Evolutionary conservation across 2,797 vertebrate genomes (phyloP), one percentile per base, ranked within the genome.

Genomic region (Argyrosomus regius): DNA sequence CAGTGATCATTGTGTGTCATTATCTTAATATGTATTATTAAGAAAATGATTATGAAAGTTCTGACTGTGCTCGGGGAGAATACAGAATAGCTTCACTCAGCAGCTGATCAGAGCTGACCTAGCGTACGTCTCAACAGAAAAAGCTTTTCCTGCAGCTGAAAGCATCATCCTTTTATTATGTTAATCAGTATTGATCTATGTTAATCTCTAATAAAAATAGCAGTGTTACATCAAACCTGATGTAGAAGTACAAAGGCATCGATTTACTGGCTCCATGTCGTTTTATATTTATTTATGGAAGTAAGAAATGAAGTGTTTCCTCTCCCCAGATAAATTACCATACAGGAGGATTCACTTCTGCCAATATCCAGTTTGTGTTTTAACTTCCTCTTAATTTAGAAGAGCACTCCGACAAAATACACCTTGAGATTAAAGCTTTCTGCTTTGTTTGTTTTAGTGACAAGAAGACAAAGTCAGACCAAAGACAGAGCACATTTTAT

Each of bases 191-290:
- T 12, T 59, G 57, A 68, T 9, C 28, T 68, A 64, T 57, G 68
- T n/a, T 59, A 60, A 63, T 69, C 63, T 67, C 2, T 24, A 4
- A 11, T 68, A 54, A 53, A 68, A 74, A 66, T 66, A 77, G 59
- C 49, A 68, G n/a, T 31, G 26, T 46, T 17, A 65, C 14, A 61
- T 45, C 8, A 8, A 59, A 20, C 9, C 48, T 49, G 26, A 26
- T 26, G 39, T 20, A 4, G 41, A 31, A 52, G 41, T 1, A 75
- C 18, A 80, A 18, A 75, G 20, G 6, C 22, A 60, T 60, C 0
- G 9, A 62, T 67, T 63, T 35, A 52, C 43, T 50, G 11, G 10
- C 17, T 43, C 18, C 8, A 6, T 48, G 24, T 1, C 18, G 13
- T 52, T 31, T 31, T 66, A 49, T 7, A 45, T 45, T 54, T 5